Evolutionary conservation across 2,888 invertebrate genomes (phyloP).

Genomic region (Drosophila robusta): DNA sequence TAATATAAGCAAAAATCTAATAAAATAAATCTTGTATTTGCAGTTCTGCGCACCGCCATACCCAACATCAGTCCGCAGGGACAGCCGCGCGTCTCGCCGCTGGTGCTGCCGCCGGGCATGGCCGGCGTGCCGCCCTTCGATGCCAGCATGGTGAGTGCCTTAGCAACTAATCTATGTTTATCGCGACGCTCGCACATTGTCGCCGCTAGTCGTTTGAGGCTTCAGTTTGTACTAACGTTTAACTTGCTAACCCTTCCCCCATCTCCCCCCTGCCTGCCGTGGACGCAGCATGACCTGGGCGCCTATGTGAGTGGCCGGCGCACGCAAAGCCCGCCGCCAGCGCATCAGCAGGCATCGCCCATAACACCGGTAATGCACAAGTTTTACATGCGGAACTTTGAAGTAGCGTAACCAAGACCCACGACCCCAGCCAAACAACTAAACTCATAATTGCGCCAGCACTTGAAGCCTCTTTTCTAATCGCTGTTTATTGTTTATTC

Average conservation of each 20-base stretch:
- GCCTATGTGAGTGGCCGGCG: slow-evolving; percentile 84
- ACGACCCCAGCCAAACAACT: slow-evolving; percentile 20
- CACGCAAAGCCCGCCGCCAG: slow-evolving; percentile 92
- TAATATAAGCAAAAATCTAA: no score
- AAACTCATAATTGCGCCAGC: background rate
- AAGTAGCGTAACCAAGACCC: slow-evolving; percentile 72
- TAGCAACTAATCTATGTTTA: background rate
- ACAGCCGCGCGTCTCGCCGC: slow-evolving; percentile 86
- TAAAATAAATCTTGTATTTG: background rate
- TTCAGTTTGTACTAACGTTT: slow-evolving; percentile 29
- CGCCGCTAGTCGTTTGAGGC: background rate
- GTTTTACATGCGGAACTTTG: slow-evolving; percentile 74
- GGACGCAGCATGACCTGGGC: slow-evolving; percentile 87
- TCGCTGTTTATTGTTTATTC: background rate
- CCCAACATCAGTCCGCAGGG: slow-evolving; percentile 88
- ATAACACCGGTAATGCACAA: slow-evolving; percentile 88
- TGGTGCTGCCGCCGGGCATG: slow-evolving; percentile 86
- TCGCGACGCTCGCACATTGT: background rate
- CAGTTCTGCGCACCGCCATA: slow-evolving; percentile 86
- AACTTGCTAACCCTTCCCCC: slow-evolving; percentile 28
- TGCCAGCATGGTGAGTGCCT: slow-evolving; percentile 89
- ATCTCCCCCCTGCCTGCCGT: slow-evolving; percentile 16
- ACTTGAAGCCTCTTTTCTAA: slow-evolving; percentile 6
- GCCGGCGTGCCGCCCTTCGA: slow-evolving; percentile 88
- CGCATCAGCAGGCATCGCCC: slow-evolving; percentile 92